These are phyloP conservation scores for Papilio polyxenes DNA, from an alignment of 1,140 invertebrate genomes.

Conservation along the genomic window DNA sequence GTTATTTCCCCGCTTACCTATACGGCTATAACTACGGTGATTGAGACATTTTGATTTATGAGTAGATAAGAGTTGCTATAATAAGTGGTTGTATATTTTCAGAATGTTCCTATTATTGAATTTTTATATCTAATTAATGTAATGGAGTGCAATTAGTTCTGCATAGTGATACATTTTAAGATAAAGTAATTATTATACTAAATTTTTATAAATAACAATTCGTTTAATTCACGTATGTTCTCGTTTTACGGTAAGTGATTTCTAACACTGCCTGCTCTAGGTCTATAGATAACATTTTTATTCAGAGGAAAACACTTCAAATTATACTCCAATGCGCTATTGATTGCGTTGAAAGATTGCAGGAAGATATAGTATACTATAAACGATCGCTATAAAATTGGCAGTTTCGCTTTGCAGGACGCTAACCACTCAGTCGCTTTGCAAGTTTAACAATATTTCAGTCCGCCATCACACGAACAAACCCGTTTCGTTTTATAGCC, in stretches of 20 bases:
- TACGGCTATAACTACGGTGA: conserved; percentile 15
- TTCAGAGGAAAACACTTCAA: not conserved
- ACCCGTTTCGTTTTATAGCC: conserved; percentile 69
- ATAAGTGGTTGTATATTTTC: not conserved
- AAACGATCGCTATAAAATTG: conserved; percentile 50
- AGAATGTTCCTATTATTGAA: not conserved
- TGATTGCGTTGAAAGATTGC: conserved; percentile 40
- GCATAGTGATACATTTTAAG: no score
- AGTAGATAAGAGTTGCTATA: not conserved
- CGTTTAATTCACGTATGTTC: no score
- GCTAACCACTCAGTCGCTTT: conserved; percentile 63
- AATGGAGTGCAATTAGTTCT: no score
- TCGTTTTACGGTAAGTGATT: not conserved
- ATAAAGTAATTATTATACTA: no score
- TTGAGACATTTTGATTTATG: not conserved
- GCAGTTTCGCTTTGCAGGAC: conserved; percentile 53
- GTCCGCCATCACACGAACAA: conserved; percentile 59
- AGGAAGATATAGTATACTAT: conserved; percentile 41
- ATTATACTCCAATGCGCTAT: conserved; percentile 25
- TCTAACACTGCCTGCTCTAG: not conserved
- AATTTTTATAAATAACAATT: no score
- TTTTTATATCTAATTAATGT: not conserved
- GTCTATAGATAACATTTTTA: not conserved
- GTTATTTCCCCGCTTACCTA: conserved; percentile 45
- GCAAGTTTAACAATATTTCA: conserved; percentile 78